Conservation (phyloP, 2,797 vertebrate species). For the Gymnoscopelus braueri region DNA sequence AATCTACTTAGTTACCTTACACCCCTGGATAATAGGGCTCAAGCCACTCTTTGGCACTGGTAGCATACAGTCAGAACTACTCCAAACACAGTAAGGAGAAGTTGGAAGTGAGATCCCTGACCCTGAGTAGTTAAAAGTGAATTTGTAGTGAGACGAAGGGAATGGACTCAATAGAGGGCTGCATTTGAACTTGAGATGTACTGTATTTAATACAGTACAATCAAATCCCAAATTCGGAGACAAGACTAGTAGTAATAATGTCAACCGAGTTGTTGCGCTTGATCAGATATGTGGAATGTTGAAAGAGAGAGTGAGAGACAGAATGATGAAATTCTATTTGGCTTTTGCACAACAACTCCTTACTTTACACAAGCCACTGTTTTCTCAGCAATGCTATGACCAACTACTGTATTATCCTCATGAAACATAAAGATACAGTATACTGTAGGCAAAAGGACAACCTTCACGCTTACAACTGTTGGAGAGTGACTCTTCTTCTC, state of each 20-base stretch:
- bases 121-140: too few species aligned
- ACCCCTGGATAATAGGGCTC: constrained; percentile 22
- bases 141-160: background rate
- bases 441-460: too few species aligned
- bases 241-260: background rate
- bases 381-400: background rate
- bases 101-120: too few species aligned
- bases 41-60: constrained; percentile 25
- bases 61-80: constrained; percentile 20
- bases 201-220: background rate
- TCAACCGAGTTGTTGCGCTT: background rate
- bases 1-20: too few species aligned
- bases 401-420: background rate
- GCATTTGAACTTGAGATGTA: constrained; percentile 6
- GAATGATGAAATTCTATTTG: constrained; percentile 5
- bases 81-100: constrained; percentile 16
- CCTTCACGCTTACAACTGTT: too few species aligned
- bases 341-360: background rate
- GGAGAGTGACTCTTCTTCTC: too few species aligned
- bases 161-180: background rate
- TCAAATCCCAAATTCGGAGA: background rate
- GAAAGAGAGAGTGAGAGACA: background rate
- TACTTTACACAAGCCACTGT: background rate
- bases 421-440: too few species aligned
- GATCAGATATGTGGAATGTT: background rate